Conservation (phyloP, 23 tunicate species). For the Diplosoma virens region DNA sequence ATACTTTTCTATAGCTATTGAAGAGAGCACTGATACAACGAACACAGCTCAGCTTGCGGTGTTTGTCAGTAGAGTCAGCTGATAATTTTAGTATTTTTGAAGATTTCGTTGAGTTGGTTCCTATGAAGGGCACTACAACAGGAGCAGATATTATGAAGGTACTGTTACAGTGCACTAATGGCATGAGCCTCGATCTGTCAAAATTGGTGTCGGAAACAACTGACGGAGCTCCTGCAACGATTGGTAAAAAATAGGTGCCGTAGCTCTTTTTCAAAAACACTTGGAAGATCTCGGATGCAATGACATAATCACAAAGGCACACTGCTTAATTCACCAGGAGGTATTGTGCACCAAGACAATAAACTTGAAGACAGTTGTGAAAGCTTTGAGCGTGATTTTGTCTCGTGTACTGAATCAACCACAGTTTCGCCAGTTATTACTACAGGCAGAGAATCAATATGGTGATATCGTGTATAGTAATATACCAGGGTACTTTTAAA, state of each 20-base stretch:
- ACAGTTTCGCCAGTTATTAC: conserved; percentile 46
- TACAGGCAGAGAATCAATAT: conserved; percentile 46
- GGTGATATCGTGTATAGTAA: conserved; percentile 45
- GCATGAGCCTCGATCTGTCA: conserved; percentile 13
- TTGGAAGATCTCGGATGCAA: conserved; percentile 3
- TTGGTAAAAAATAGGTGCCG: conserved; percentile 37
- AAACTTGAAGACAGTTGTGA: conserved; percentile 5
- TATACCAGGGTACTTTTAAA: too few species aligned
- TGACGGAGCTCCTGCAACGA: conserved; percentile 40
- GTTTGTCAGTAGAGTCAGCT: conserved; percentile 21
- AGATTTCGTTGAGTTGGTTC: conserved; percentile 36
- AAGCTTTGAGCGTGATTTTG: conserved; percentile 19
- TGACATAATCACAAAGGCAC: conserved; percentile 10
- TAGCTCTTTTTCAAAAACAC: conserved; percentile 40
- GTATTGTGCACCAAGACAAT: conserved; percentile 45
- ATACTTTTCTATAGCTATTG: conserved; percentile 18
- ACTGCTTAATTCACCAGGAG: conserved; percentile 58
- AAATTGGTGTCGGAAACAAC: conserved; percentile 49
- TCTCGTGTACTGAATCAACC: conserved; percentile 25
- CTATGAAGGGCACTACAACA: too few species aligned
- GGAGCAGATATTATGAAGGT: conserved; percentile 28
- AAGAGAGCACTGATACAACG: conserved; percentile 6
- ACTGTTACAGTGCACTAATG: background rate
- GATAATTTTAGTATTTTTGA: conserved; percentile 25
- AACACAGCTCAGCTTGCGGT: conserved; percentile 39